A percentile compares a stretch with the other conserved stretches of the same genome.
Evolutionary conservation across 2,797 vertebrate genomes (phyloP).

Genomic region (Lacerta agilis): DNA sequence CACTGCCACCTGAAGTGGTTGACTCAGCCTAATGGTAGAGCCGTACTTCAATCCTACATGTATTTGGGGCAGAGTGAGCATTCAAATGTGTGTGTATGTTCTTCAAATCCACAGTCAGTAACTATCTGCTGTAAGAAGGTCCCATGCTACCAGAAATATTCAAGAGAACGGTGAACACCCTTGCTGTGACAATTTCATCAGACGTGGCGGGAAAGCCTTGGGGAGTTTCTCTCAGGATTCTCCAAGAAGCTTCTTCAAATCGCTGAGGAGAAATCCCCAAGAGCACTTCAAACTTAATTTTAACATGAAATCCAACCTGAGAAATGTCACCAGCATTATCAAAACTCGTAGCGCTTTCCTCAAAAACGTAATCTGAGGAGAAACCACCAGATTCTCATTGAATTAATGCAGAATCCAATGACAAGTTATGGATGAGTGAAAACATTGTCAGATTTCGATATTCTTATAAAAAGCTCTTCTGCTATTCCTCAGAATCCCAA

Average conservation of each 20-base stretch:
- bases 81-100: background rate
- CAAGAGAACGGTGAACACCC: background rate
- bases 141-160: background rate
- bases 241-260: background rate
- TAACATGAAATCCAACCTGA: background rate
- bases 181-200: background rate
- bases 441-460: background rate
- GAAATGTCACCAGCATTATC: background rate
- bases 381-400: background rate
- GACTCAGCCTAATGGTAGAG: too few relatives aligned
- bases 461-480: background rate
- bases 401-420: background rate
- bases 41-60: background rate
- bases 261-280: background rate
- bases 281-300: background rate
- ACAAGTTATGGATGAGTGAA: background rate
- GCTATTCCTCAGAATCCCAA: background rate
- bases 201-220: background rate
- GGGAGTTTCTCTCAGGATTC: background rate
- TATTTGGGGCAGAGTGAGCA: background rate
- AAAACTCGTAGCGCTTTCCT: background rate
- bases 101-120: background rate
- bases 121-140: background rate
- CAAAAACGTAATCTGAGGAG: background rate
- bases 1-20: too few relatives aligned